These are phyloP conservation scores for Agriopis leucophaearia DNA, from an alignment of 2,888 invertebrate genomes.

Conservation along the genomic window DNA sequence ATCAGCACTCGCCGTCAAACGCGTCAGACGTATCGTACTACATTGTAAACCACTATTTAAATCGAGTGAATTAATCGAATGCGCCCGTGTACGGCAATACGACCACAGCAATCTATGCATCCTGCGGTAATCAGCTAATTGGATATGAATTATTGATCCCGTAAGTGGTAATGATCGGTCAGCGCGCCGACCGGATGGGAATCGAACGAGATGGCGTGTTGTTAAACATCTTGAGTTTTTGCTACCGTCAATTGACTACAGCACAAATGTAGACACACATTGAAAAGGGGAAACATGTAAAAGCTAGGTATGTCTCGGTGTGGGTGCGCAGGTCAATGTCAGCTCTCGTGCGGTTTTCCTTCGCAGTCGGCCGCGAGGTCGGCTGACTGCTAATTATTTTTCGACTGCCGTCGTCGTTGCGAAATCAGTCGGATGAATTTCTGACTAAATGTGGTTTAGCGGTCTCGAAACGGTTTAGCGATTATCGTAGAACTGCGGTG, in stretches of 20 bases:
- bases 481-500: constrained; percentile 48
- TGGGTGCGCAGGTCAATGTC: constrained; percentile 72
- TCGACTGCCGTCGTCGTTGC: constrained; percentile 69
- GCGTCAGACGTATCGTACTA: constrained; percentile 71
- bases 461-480: constrained; percentile 62
- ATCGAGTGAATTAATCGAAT: constrained; percentile 71
- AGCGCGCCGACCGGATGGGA: constrained; percentile 59
- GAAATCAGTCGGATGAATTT: constrained; percentile 70
- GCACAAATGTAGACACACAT: constrained; percentile 48
- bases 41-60: constrained; percentile 77
- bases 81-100: constrained; percentile 60
- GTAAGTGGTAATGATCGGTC: constrained; percentile 67
- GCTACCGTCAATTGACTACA: constrained; percentile 48
- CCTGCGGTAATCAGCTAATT: constrained; percentile 76
- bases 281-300: constrained; percentile 48
- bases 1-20: constrained; percentile 75
- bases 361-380: constrained; percentile 69
- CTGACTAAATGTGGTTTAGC: constrained; percentile 69
- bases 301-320: constrained; percentile 28
- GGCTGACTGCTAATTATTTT: constrained; percentile 80
- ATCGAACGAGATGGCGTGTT: constrained; percentile 53
- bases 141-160: constrained; percentile 75
- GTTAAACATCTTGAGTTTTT: constrained; percentile 55
- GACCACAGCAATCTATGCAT: constrained; percentile 55
- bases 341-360: constrained; percentile 72